Conservation (phyloP, 2,888 invertebrate species). For the Dioctria linearis region DNA sequence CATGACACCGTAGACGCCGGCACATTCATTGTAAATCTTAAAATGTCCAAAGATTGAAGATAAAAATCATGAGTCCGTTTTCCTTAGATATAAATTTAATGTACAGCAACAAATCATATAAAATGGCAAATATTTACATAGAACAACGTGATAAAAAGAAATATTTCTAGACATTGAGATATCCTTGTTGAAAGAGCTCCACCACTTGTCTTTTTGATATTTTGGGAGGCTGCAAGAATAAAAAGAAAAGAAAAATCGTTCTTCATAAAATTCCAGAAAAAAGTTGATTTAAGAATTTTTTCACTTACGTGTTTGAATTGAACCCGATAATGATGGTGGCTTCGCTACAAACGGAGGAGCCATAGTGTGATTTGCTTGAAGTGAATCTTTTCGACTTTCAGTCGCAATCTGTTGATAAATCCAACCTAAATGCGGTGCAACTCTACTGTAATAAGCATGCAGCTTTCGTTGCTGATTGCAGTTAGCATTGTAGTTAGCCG, state of each 20-base stretch:
- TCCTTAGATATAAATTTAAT: conserved; percentile 23
- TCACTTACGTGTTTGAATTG: neutral
- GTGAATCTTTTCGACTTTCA: neutral
- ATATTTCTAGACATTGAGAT: conserved; percentile 8
- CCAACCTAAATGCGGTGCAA: conserved; percentile 50
- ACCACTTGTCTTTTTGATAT: too few relatives aligned
- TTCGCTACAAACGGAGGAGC: conserved; percentile 35
- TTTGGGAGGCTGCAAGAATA: too few relatives aligned
- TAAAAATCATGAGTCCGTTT: neutral
- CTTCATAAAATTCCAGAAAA: too few relatives aligned
- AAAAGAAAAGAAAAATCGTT: too few relatives aligned
- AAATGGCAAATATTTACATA: conserved; percentile 25
- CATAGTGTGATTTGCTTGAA: conserved; percentile 4
- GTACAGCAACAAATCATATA: conserved; percentile 30
- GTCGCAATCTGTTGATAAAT: conserved; percentile 48
- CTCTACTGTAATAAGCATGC: conserved; percentile 52
- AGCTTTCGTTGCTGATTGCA: conserved; percentile 36
- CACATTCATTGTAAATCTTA: too few relatives aligned
- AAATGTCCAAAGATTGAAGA: too few relatives aligned
- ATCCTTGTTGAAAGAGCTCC: neutral
- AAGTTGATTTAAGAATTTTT: too few relatives aligned
- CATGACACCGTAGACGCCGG: too few relatives aligned
- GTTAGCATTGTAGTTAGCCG: neutral
- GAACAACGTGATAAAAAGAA: conserved; percentile 5
- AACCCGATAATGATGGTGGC: conserved; percentile 19